phyloP scores from a whole-genome alignment of 2,888 invertebrate genomes.

The Ectemnius cavifrons region DNA sequence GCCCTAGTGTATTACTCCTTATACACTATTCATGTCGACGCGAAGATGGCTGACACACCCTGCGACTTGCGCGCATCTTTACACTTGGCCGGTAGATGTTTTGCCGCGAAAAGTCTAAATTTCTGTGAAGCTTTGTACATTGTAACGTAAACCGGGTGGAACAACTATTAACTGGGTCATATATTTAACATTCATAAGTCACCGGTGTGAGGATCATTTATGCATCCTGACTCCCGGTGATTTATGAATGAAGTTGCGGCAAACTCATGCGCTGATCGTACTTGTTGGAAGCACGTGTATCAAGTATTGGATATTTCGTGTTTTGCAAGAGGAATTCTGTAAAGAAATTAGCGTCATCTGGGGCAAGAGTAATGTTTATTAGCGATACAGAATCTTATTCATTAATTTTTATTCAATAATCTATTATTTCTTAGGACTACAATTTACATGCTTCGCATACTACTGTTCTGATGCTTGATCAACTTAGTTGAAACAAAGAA shows the following conservation, averaged over 20 bases:
- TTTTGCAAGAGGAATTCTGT: too few species aligned
- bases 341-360: too few species aligned
- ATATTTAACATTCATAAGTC: too few species aligned
- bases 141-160: not conserved
- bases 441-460: too few species aligned
- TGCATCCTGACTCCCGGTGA: not conserved
- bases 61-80: not conserved
- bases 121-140: not conserved
- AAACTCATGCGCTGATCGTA: not conserved
- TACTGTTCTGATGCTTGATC: not conserved
- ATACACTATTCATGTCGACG: not conserved
- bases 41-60: conserved; percentile 8
- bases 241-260: not conserved
- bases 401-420: too few species aligned
- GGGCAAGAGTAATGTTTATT: too few species aligned
- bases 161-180: too few species aligned
- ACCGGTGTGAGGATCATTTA: too few species aligned
- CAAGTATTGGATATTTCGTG: too few species aligned
- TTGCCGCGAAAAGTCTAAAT: not conserved
- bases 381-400: too few species aligned
- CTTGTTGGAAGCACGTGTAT: too few species aligned
- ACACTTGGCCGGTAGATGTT: not conserved
- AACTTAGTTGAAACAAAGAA: not conserved
- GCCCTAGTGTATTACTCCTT: not conserved
- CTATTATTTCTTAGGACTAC: too few species aligned